Percentiles rank a stretch among this genome's conserved stretches.
phyloP scores from a whole-genome alignment of 2,888 invertebrate species.

The Orthosia cruda region DNA sequence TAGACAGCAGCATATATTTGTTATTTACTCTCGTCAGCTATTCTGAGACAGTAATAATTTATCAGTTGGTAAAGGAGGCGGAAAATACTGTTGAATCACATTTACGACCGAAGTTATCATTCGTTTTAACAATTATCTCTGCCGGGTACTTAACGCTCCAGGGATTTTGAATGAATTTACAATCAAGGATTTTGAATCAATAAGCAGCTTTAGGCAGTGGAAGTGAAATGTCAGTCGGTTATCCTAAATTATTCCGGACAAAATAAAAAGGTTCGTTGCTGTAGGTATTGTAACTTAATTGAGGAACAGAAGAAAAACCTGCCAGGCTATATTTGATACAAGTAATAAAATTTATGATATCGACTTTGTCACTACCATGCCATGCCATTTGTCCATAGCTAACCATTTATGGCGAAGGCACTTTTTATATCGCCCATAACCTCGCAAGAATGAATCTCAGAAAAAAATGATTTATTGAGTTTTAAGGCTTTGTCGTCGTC shows the following conservation, averaged over 20 bases:
- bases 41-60: neutral
- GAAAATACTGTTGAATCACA: constrained; percentile 32
- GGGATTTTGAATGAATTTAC: constrained; percentile 51
- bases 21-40: constrained; percentile 1
- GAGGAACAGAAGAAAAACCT: constrained; percentile 1
- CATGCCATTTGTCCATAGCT: too few species aligned
- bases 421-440: constrained; percentile 40
- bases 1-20: constrained; percentile 23
- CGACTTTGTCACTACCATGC: constrained; percentile 35
- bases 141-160: constrained; percentile 24
- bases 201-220: constrained; percentile 18
- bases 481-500: constrained; percentile 3
- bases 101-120: constrained; percentile 26
- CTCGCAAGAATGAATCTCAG: constrained; percentile 9
- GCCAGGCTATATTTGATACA: neutral
- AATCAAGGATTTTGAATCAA: too few species aligned
- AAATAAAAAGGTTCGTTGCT: neutral
- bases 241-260: constrained; percentile 6
- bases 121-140: constrained; percentile 17
- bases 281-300: neutral
- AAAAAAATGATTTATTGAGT: constrained; percentile 52
- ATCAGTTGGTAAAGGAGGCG: neutral
- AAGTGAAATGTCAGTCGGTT: constrained; percentile 2
- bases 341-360: neutral
- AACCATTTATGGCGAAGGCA: too few species aligned